Evolutionary conservation across 2,888 invertebrate genomes (phyloP), one percentile per base, ranked within the genome.

Genomic region (Cheilosia pagana): DNA sequence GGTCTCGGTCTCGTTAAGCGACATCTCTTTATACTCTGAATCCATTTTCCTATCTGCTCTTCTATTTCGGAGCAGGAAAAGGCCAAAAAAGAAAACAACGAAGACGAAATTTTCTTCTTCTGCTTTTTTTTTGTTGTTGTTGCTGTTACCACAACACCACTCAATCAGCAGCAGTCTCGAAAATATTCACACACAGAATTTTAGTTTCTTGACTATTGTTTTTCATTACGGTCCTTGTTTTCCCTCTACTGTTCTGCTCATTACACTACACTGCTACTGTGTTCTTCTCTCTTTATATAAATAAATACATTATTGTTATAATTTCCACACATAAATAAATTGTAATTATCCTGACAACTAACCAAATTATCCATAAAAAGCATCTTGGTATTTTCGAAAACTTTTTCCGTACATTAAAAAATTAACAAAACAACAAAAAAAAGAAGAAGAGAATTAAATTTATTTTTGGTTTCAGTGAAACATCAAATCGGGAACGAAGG

Each of bases 161-260:
- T 78, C 74, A 45, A 19, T 65, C 77, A 60, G 31, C n/a, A 52
- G 55, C 23, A 67, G 55, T 48, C 41, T 72, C 65, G 50, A 72
- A 74, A 57, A 86, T 63, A 55, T 63, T 57, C 71, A 70, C 67
- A 76, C 48, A 70, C 48, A 53, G 60, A 62, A 81, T 75, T 86
- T 87, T 82, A 87, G 87, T 87, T 87, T 82, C 86, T 86, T 86
- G 86, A 70, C 76, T 81, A 82, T 87, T 82, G 87, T 87, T 87
- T 87, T 86, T 87, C 87, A 71, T 87, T 86, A 86, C 86, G 82
- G 87, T 87, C 79, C 82, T 82, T 86, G 72, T 82, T 72, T 75
- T 86, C 72, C 76, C 83, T 71, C 74, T 74, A 63, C 68, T 52
- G 45, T 52, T 60, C 60, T 62, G 63, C 57, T 55, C 39, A 55